Evolutionary conservation across 2,113 vertebrate genomes (phyloP).

Genomic region (Cyanoramphus novaezelandiae): DNA sequence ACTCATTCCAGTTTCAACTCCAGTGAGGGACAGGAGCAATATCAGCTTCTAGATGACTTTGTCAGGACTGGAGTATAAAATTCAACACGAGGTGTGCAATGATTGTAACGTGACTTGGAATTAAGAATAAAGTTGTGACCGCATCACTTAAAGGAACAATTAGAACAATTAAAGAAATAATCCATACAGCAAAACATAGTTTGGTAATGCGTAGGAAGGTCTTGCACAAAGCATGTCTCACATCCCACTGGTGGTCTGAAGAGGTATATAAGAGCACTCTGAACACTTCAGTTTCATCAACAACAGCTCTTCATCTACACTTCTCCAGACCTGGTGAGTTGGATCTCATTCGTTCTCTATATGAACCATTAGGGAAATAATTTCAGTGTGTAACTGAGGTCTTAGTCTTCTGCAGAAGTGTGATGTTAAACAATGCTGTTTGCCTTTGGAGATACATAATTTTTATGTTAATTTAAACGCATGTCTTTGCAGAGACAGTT

Average conservation of each 20-base stretch:
- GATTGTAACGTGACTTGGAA: neutral
- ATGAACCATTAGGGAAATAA: neutral
- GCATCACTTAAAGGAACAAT: constrained; percentile 10
- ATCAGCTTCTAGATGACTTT: neutral
- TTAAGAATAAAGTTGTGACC: neutral
- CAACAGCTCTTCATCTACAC: accelerated
- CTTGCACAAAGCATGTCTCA: constrained; percentile 22
- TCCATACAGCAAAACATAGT: neutral
- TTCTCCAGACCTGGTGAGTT: constrained; percentile 2
- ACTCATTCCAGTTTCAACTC: neutral
- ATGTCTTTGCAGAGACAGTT: accelerated
- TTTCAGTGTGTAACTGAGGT: neutral
- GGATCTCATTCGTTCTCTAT: neutral
- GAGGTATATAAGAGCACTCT: neutral
- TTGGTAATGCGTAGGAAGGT: neutral
- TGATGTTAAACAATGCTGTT: too few species aligned
- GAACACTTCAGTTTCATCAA: neutral
- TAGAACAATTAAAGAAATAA: constrained; percentile 50
- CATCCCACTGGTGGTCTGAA: neutral
- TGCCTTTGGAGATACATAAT: neutral
- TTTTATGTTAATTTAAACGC: accelerated
- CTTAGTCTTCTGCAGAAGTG: neutral
- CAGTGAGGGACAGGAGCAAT: neutral
- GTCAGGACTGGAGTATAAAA: neutral
- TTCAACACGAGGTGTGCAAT: neutral